Base-by-base conservation (phyloP, 2,113 vertebrate species). In the Saccopteryx bilineata region DNA sequence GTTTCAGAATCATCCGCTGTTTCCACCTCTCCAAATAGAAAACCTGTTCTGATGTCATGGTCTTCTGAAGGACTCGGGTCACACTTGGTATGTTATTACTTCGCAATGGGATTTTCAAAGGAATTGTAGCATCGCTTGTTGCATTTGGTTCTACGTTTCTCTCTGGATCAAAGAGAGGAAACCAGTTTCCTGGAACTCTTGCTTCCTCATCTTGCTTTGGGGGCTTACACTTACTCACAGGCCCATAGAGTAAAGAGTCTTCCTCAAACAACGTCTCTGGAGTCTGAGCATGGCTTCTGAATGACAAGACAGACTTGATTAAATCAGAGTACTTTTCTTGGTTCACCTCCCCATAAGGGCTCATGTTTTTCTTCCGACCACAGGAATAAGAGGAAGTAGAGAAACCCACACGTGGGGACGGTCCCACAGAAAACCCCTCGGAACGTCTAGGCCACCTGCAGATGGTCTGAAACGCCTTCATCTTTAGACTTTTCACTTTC, bases 11-110 rank as follows among this genome's bases (percentile, higher is more conserved):
- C 99, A 99, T 99, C 92, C 87, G 99, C 95, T 98, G 99, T 97
- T 98, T 99, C 99, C 99, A 99, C 26, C 99, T 99, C 92, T 99
- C 99, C 96, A 99, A 97, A 93, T 98, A 99, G 96, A 99, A 99
- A 31, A 97, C 79, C 97, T 99, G 99, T 84, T 99, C 98, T 0
- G 98, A 96, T 10, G 99, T 98, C 94, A 99, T 98, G 0, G 99
- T 99, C 96, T 99, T 98, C n/a, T 99, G 99, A 58, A 99, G 99
- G 78, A 99, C 95, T 14, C 97, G 98, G 5, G 99, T 99, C 90
- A 99, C 99, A 28, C 99, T 99, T 7, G 99, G 99, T 24, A 96
- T 83, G 10, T 89, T 71, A 0, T 2, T 83, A 87, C 97, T 98
- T 33, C 98, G 97, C 26, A 99, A 97, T 14, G 54, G 12, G 9